phyloP scores from a whole-genome alignment of 2,113 vertebrate species.

The Macquaria australasica region DNA sequence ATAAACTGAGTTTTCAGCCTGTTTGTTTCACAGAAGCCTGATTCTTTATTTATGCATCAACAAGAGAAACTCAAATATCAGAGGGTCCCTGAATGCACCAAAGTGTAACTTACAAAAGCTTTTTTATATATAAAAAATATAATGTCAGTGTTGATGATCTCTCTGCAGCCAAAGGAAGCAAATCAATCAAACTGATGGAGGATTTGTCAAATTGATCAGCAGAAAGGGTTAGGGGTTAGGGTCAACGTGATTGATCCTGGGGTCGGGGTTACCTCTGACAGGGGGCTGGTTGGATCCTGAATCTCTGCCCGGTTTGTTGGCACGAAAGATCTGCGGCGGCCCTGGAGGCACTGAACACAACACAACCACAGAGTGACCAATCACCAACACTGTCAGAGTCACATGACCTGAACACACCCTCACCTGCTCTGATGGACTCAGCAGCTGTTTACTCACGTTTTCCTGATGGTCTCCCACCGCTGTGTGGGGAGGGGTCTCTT shows the following conservation, averaged over 20 bases:
- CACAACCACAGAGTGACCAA: neutral
- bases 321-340: constrained; percentile 65
- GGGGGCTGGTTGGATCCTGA: constrained; percentile 42
- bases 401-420: too few relatives aligned
- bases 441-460: constrained; percentile 58
- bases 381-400: too few relatives aligned
- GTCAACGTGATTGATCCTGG: neutral
- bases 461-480: constrained; percentile 27
- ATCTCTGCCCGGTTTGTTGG: constrained; percentile 64
- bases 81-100: neutral
- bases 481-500: constrained; percentile 72
- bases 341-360: constrained; percentile 44
- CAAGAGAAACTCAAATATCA: too few relatives aligned
- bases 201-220: neutral
- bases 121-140: neutral
- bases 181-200: neutral
- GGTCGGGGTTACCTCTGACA: constrained; percentile 42
- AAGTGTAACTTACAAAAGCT: neutral
- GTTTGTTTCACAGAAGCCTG: neutral
- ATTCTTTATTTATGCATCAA: neutral
- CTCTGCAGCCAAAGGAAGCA: neutral
- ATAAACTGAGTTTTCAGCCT: neutral
- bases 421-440: too few relatives aligned
- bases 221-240: neutral
- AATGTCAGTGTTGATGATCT: neutral